Conservation (phyloP, 1,140 invertebrate species). For the Penaeus chinensis region DNA sequence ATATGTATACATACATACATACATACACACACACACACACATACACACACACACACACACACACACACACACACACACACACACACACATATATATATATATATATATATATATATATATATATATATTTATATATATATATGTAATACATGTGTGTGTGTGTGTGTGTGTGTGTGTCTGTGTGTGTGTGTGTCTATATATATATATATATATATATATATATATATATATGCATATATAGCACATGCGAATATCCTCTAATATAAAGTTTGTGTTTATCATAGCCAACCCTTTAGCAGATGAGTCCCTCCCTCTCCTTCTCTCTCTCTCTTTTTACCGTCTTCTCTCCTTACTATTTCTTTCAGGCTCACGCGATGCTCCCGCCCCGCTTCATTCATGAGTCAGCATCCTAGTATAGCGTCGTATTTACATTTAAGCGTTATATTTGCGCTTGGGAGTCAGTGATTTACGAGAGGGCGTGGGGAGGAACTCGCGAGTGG, state of each 20-base stretch:
- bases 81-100: neutral
- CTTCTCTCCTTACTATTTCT: no score
- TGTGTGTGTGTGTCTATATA: constrained; percentile 1
- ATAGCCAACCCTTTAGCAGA: neutral
- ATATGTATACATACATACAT: neutral
- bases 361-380: no score
- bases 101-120: no score
- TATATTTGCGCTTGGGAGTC: no score
- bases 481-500: no score
- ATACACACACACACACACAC: neutral
- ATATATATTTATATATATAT: neutral
- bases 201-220: neutral
- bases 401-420: no score
- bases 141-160: constrained; percentile 25
- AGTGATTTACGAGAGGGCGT: no score
- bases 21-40: constrained; percentile 21
- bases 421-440: no score
- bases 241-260: neutral
- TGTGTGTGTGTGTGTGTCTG: constrained; percentile 27
- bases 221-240: no score
- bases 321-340: no score
- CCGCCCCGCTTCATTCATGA: no score
- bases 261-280: neutral
- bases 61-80: neutral
- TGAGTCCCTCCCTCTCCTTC: no score